Base-by-base conservation (phyloP, 2,888 invertebrate species). In the Orthosia incerta region DNA sequence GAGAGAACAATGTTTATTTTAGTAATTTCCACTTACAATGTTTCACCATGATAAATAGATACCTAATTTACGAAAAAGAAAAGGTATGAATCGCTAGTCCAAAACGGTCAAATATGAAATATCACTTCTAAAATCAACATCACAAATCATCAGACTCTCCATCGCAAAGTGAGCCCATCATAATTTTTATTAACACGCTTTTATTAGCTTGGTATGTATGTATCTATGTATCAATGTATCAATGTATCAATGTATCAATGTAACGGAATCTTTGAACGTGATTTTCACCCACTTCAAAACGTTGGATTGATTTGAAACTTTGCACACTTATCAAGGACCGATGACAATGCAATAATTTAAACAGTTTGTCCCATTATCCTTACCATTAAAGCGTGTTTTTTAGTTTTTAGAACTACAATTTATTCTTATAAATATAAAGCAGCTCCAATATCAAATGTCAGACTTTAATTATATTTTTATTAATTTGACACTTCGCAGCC, bases 391-490 rank as follows among this genome's bases (percentile, higher is more conserved):
- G n/a, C n/a, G n/a, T n/a, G n/a, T n/a, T n/a, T n/a, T n/a, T n/a
- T n/a, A n/a, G n/a, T n/a, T n/a, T n/a, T n/a, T n/a, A n/a, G n/a
- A n/a, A n/a, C n/a, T n/a, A n/a, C n/a, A n/a, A n/a, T n/a, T n/a
- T n/a, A n/a, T n/a, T 55, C 23, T 16, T 67, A 48, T 70, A 67
- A 67, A 74, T 71, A 51, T 63, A 65, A 62, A 70, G 23, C 51
- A 53, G 20, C 50, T 56, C 59, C 48, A 48, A 71, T 68, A 65
- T 73, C 68, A 71, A 60, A 75, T 70, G 59, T 70, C 76, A 74
- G 59, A 69, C 55, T 70, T 46, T 74, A 80, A 83, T 86, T 76
- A 76, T 79, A 76, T 74, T 76, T 79, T 70, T 72, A 80, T 86
- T 64, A 82, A 81, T 81, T 76, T 81, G 76, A 73, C 64, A 85